Percentiles rank a stretch among this genome's conserved stretches.
These are phyloP conservation scores for Prionace glauca DNA, from an alignment of 2,797 vertebrate species.

Conservation along the genomic window DNA sequence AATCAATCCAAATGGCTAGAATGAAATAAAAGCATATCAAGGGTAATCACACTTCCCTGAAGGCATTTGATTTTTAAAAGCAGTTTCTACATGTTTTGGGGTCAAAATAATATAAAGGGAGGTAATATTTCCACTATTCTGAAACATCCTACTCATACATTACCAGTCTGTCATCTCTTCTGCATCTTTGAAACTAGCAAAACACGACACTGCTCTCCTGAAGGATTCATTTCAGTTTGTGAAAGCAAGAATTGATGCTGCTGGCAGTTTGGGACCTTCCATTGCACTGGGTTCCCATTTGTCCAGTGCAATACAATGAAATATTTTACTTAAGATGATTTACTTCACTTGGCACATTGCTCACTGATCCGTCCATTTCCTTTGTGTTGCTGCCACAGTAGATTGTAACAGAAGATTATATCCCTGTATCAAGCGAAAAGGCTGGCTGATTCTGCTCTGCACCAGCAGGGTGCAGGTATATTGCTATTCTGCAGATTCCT, in stretches of 20 bases:
- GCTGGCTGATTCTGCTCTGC: background rate
- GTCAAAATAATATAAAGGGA: background rate
- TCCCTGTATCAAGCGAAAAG: background rate
- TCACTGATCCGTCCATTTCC: background rate
- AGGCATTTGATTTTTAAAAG: background rate
- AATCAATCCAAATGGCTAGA: background rate
- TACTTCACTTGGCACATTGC: background rate
- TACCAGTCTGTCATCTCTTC: background rate
- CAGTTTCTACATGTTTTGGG: background rate
- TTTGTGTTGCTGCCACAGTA: background rate
- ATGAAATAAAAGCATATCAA: background rate
- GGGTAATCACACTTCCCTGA: background rate
- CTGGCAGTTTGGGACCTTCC: background rate
- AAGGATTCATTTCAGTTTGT: background rate
- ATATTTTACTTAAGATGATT: background rate
- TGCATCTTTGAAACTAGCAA: background rate
- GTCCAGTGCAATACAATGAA: background rate
- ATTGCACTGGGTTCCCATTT: background rate
- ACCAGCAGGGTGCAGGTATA: background rate
- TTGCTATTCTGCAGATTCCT: background rate
- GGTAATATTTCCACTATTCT: background rate
- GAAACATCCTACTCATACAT: background rate
- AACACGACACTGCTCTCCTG: background rate
- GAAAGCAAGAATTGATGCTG: background rate
- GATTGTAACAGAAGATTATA: background rate